A percentile compares a stretch with the other conserved stretches of the same genome.
Conservation (phyloP, 2,797 vertebrate species). For the Bradypodion pumilum region DNA sequence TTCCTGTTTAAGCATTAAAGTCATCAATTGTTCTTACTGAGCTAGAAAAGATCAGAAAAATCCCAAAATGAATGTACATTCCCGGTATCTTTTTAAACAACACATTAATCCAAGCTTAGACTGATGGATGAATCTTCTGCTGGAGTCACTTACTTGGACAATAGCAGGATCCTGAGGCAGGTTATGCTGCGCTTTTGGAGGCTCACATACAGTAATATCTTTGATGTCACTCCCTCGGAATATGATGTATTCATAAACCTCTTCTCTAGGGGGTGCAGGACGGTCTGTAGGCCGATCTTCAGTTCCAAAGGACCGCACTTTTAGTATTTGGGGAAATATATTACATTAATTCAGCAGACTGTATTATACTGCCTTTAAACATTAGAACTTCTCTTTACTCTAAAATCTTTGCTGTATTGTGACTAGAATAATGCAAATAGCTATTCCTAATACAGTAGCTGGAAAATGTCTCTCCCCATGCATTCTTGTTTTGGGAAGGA, state of each 20-base stretch:
- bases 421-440: neutral
- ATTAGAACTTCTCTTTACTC: neutral
- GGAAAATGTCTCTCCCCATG: neutral
- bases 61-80: neutral
- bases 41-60: neutral
- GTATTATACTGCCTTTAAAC: neutral
- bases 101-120: slow-evolving; percentile 17
- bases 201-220: slow-evolving; percentile 92
- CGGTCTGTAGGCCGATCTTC: slow-evolving; percentile 93
- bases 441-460: neutral
- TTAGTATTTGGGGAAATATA: slow-evolving; percentile 19
- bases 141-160: slow-evolving; percentile 82
- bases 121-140: neutral
- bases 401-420: neutral
- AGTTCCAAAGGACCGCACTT: slow-evolving; percentile 95
- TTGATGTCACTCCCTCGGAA: slow-evolving; percentile 97
- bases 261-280: slow-evolving; percentile 89
- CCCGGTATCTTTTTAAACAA: neutral
- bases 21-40: neutral
- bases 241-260: slow-evolving; percentile 96
- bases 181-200: slow-evolving; percentile 87
- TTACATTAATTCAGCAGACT: neutral
- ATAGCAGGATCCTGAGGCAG: slow-evolving; percentile 94
- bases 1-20: neutral
- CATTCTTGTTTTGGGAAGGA: neutral